Evolutionary conservation across 1,140 invertebrate species (phyloP).

Genomic region (Sogatella furcifera): DNA sequence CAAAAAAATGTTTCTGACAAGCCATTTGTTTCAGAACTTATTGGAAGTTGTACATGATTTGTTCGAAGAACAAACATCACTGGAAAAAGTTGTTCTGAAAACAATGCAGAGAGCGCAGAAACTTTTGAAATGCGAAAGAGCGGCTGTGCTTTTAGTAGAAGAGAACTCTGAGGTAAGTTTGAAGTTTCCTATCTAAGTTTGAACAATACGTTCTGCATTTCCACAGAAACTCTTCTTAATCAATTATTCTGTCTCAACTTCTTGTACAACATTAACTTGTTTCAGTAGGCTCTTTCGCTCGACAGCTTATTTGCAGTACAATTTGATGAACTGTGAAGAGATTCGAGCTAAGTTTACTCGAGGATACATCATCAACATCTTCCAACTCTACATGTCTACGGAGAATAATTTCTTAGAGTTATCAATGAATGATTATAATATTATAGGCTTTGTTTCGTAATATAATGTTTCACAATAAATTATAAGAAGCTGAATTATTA

Average conservation of each 20-base stretch:
- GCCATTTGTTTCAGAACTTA: constrained; percentile 30
- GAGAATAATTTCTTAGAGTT: no score
- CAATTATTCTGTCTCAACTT: no score
- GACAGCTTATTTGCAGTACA: background rate
- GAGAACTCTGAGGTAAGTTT: constrained; percentile 28
- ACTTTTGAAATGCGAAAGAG: constrained; percentile 37
- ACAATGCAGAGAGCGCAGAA: constrained; percentile 39
- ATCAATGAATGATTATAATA: no score
- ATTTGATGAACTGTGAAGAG: no score
- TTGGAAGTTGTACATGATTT: constrained; percentile 41
- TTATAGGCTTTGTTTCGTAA: no score
- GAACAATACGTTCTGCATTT: background rate
- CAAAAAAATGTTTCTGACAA: no score
- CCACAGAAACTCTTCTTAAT: background rate
- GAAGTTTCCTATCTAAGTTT: background rate
- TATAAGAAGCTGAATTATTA: no score
- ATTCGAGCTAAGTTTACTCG: no score
- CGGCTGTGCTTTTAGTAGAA: constrained; percentile 36
- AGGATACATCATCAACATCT: no score
- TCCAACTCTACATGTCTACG: no score
- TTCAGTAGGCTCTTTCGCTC: background rate
- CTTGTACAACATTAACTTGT: background rate
- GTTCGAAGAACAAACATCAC: constrained; percentile 40
- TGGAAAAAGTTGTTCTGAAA: constrained; percentile 39
- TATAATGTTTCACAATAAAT: no score